Percentiles rank a stretch among this genome's conserved stretches.
Evolutionary conservation across 2,888 invertebrate species (phyloP).

Genomic region (Vanessa cardui): DNA sequence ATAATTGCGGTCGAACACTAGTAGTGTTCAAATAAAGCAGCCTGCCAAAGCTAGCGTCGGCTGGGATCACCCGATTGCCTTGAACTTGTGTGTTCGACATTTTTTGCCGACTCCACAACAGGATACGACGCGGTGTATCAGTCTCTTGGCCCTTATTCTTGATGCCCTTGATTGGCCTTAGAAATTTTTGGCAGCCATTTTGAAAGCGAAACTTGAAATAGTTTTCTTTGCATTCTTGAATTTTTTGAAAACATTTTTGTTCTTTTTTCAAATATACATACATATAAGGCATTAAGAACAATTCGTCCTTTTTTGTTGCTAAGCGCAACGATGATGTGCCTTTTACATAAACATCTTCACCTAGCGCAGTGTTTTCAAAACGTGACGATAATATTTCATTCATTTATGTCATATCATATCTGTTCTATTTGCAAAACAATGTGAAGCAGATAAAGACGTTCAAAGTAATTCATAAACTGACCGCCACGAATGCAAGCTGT

Average conservation of each 20-base stretch:
- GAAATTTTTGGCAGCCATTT: slow-evolving; percentile 51
- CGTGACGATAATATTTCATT: slow-evolving; percentile 20
- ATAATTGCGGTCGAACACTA: slow-evolving; percentile 8
- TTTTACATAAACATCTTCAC: slow-evolving; percentile 2
- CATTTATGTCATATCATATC: slow-evolving; percentile 15
- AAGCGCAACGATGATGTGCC: neutral
- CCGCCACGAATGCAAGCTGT: slow-evolving; percentile 29
- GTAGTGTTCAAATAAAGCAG: slow-evolving; percentile 48
- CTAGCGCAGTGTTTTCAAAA: neutral
- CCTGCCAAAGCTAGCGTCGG: slow-evolving; percentile 43
- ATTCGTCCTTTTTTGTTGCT: neutral
- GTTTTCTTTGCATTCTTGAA: slow-evolving; percentile 21
- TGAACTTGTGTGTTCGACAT: slow-evolving; percentile 76
- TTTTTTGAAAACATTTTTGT: slow-evolving; percentile 10
- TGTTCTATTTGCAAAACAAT: slow-evolving; percentile 40
- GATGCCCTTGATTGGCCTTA: slow-evolving; percentile 69
- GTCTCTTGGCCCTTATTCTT: slow-evolving; percentile 63
- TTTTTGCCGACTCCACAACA: slow-evolving; percentile 76
- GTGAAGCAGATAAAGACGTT: slow-evolving; percentile 45
- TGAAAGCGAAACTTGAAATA: slow-evolving; percentile 35
- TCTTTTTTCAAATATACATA: neutral
- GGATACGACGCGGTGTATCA: slow-evolving; percentile 61
- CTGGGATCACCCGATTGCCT: slow-evolving; percentile 75
- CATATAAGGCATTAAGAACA: neutral
- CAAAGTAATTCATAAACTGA: slow-evolving; percentile 46